A percentile compares a stretch with the other conserved stretches of the same genome.
Conservation (phyloP, 2,888 invertebrate genomes). For the Scotopteryx bipunctaria region DNA sequence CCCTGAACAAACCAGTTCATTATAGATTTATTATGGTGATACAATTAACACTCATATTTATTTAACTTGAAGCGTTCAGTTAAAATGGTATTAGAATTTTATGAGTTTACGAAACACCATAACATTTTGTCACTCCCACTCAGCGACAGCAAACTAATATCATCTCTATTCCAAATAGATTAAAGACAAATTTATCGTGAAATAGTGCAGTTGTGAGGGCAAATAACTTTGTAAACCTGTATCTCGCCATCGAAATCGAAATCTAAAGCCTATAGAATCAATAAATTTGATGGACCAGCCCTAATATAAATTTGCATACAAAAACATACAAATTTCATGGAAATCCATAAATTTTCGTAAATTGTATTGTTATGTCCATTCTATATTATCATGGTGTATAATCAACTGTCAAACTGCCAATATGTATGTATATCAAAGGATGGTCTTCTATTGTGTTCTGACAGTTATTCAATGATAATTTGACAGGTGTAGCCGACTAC, state of each 20-base stretch:
- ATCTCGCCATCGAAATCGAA: conserved; percentile 35
- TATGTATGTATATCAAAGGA: too few species aligned
- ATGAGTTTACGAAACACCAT: conserved; percentile 24
- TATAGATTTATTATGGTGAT: conserved; percentile 24
- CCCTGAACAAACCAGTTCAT: conserved; percentile 22
- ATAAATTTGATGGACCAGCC: conserved; percentile 10
- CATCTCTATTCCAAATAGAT: not conserved
- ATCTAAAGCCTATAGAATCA: conserved; percentile 28
- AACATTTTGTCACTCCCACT: conserved; percentile 4
- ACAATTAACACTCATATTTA: conserved; percentile 29
- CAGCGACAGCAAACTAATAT: not conserved
- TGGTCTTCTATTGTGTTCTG: too few species aligned
- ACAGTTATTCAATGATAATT: too few species aligned
- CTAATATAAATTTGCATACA: conserved; percentile 4
- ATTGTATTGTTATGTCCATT: not conserved
- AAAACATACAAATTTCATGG: not conserved
- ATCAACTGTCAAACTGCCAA: too few species aligned
- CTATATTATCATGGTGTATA: too few species aligned
- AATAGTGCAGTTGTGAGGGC: conserved; percentile 7
- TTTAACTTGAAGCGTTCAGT: conserved; percentile 27
- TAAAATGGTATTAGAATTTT: conserved; percentile 28
- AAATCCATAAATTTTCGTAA: not conserved
- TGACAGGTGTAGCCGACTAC: too few species aligned
- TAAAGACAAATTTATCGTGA: not conserved
- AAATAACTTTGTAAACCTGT: conserved; percentile 22